Base-by-base conservation (phyloP, 2,797 vertebrate species). In the Lerista edwardsae region DNA sequence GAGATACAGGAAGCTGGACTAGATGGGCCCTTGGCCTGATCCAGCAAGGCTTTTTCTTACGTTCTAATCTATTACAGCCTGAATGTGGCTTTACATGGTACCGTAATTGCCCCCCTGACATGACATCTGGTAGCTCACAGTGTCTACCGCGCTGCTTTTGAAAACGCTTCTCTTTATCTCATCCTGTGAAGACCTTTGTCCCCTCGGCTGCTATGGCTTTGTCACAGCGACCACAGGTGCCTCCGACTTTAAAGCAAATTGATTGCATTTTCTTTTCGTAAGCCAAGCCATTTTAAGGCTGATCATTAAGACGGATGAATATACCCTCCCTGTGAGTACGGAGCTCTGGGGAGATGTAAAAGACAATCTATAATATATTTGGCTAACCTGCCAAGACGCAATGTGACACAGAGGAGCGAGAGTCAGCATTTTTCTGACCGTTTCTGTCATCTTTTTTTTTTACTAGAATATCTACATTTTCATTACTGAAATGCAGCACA, bases 291-390 rank as follows among this genome's bases (percentile, higher is more conserved):
- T 73, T 87, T 77, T 64, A 76, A 80, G 47, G 44, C 44, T 59
- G 78, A 77, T 77, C 86, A 87, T 81, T 87, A 87, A 87, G 82
- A 87, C 59, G 17, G 73, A 81, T 87, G 78, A 77, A 80, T 77
- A 80, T 84, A 36, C 59, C 65, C 47, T 51, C 47, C 29, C 82
- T 73, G 72, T 83, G 82, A 78, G 62, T 84, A 81, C 41, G 29
- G 82, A 39, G 39, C 82, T 72, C 73, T 62, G 74, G 82, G 47
- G 73, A 65, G 67, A 76, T 84, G 73, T 84, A 84, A 77, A 84
- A 84, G 78, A 73, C 77, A 76, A 81, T 87, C 86, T 77, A 77
- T 84, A 84, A 84, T 80, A 81, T 87, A 87, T 77, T 80, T 86
- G 76, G 79, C 76, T 86, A 69, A 81, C 80, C 67, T 87, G 82